A percentile compares a stretch with the other conserved stretches of the same genome.
phyloP scores from a whole-genome alignment of 1,140 invertebrate genomes.

The Thrips palmi region DNA sequence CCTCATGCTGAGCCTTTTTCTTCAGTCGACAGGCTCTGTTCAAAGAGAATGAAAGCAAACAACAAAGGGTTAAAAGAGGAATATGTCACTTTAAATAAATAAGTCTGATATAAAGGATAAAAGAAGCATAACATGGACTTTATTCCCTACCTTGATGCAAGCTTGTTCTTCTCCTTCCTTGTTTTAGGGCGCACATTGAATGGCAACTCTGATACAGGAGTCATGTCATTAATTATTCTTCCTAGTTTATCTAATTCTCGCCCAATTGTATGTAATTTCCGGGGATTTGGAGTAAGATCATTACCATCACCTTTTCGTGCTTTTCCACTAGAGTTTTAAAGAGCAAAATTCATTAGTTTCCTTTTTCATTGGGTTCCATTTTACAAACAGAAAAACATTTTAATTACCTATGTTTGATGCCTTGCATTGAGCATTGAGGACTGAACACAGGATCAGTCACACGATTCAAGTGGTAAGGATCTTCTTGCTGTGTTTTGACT shows the following conservation, averaged over 20 bases:
- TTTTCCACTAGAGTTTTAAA: slow-evolving; percentile 49
- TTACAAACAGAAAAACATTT: slow-evolving; percentile 8
- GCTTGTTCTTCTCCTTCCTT: slow-evolving; percentile 93
- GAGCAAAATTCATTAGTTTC: not conserved
- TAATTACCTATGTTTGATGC: slow-evolving; percentile 67
- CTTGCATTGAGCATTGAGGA: slow-evolving; percentile 68
- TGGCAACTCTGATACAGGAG: slow-evolving; percentile 81
- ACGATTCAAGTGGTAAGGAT: slow-evolving; percentile 82
- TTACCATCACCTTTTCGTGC: slow-evolving; percentile 94
- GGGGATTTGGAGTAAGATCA: slow-evolving; percentile 86
- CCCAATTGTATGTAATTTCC: slow-evolving; percentile 77
- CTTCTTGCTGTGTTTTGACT: slow-evolving; percentile 61
- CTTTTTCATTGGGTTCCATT: not conserved
- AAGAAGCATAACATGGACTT: not conserved
- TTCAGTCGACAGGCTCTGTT: slow-evolving; percentile 76
- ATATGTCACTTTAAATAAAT: slow-evolving; percentile 6
- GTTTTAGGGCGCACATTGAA: slow-evolving; percentile 77
- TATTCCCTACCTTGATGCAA: slow-evolving; percentile 57
- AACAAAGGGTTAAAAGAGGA: slow-evolving; percentile 5
- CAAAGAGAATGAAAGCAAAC: slow-evolving; percentile 10
- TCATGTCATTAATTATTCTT: slow-evolving; percentile 85
- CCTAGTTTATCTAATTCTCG: slow-evolving; percentile 82
- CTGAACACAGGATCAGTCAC: slow-evolving; percentile 87
- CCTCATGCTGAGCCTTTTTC: slow-evolving; percentile 89
- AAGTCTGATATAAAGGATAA: not conserved